A percentile compares a stretch with the other conserved stretches of the same genome.
Evolutionary conservation across 2,113 vertebrate species (phyloP).

Genomic region (Cryptotis parvus): DNA sequence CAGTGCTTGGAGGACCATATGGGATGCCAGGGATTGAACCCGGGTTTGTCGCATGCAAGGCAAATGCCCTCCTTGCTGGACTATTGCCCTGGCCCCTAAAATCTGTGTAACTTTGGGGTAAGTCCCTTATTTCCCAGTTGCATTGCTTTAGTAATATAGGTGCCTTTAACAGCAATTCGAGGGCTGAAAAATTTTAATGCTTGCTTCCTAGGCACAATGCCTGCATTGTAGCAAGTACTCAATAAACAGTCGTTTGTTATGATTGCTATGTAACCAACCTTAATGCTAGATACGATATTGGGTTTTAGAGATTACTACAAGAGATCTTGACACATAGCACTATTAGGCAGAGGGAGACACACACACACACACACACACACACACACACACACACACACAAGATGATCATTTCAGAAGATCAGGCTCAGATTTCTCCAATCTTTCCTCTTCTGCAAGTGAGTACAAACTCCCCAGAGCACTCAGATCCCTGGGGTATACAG

Average conservation of each 20-base stretch:
- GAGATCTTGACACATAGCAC: neutral
- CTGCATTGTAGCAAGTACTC: conserved; percentile 25
- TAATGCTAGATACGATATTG: conserved; percentile 33
- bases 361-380: neutral
- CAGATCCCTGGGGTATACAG: conserved; percentile 35
- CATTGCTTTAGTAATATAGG: conserved; percentile 43
- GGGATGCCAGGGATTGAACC: too few relatives aligned
- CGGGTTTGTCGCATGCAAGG: too few relatives aligned
- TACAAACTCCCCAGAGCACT: conserved; percentile 61
- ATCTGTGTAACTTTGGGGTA: neutral
- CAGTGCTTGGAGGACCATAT: too few relatives aligned
- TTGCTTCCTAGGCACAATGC: conserved; percentile 7
- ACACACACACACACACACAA: too few relatives aligned
- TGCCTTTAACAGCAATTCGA: neutral
- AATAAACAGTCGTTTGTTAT: conserved; percentile 33
- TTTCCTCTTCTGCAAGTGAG: conserved; percentile 59
- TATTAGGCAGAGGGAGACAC: conserved; percentile 54
- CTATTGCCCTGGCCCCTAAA: too few relatives aligned
- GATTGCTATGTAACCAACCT: neutral
- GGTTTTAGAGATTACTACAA: conserved; percentile 25
- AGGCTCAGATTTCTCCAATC: conserved; percentile 52
- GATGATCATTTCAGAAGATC: conserved; percentile 49
- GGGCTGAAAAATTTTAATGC: neutral
- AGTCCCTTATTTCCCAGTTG: conserved; percentile 36
- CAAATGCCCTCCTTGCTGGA: too few relatives aligned